Base-by-base conservation (phyloP, 2,888 invertebrate genomes). In the Melipona bicolor region DNA sequence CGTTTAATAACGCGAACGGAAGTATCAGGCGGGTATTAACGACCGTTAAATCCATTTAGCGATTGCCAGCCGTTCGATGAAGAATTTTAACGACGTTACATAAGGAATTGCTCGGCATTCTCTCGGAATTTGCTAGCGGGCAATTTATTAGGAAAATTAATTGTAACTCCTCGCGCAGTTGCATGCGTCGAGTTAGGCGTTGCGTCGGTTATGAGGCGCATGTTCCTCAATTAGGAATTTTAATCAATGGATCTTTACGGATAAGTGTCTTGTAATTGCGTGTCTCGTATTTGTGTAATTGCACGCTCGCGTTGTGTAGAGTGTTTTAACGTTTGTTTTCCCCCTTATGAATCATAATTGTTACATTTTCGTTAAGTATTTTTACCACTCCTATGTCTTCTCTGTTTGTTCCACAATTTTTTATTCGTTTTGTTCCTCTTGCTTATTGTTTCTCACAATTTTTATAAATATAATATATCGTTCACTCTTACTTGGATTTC, bases 1-100 rank as follows among this genome's bases (percentile, higher is more conserved):
- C 32, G 32, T 54, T 69, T 54, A 15, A 50, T n/a, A 70, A 36
- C n/a, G 21, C 15, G 72, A 62, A 21, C 72, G 72, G 61, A 72
- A 72, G 61, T 72, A 54, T 62, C 49, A 24, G 3, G 27, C 27
- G 5, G 6, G 21, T 50, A 62, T 62, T 72, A 72, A 72, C 61
- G 49, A 19, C 27, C 27, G 52, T 21, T 21, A 50, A 50, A 2
- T 27, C 27, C 3, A 52, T 68, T 68, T 52, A 52, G 21, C 17
- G n/a, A 24, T 71, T 56, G 19, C 24, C 43, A n/a, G n/a, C 36
- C 54, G 19, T 56, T 36, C 15, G 59, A 56, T 19, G 71, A 13
- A 56, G 43, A 43, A 71, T 24, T 43, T 43, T 43, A 56, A 43
- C 3, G 24, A 19, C 49, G 43, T 71, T 71, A 27, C 27, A 59